Evolutionary conservation across 2,888 invertebrate genomes (phyloP).

Genomic region (Drosophila gaucha): DNA sequence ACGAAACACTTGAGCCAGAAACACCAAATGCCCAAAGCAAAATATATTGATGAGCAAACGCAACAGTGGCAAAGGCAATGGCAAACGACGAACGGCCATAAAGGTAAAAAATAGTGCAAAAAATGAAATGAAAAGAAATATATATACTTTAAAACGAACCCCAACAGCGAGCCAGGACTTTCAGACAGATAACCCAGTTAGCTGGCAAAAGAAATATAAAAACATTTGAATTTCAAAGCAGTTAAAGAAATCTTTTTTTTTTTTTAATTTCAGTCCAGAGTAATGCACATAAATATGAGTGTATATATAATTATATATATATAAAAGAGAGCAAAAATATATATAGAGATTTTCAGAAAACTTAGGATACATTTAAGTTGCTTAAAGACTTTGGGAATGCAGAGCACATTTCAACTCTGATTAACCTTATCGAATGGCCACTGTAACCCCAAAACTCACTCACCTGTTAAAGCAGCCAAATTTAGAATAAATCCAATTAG

Average conservation of each 20-base stretch:
- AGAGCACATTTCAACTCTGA: background rate
- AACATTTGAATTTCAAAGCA: slow-evolving; percentile 13
- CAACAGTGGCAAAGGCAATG: slow-evolving; percentile 13
- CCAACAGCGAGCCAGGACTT: background rate
- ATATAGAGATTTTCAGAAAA: no score
- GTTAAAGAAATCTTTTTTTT: background rate
- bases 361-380: no score
- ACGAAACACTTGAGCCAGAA: slow-evolving; percentile 58
- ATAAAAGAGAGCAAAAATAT: background rate
- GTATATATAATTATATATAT: background rate
- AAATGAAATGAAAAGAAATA: slow-evolving; percentile 27
- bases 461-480: slow-evolving; percentile 84
- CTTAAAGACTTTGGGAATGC: background rate
- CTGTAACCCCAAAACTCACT: slow-evolving; percentile 53
- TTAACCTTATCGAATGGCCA: background rate
- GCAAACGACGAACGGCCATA: slow-evolving; percentile 3
- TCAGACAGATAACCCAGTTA: slow-evolving; percentile 15
- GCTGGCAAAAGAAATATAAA: no score
- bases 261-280: background rate
- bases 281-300: background rate
- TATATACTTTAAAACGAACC: background rate
- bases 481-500: slow-evolving; percentile 84
- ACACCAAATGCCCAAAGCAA: slow-evolving; percentile 37
- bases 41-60: slow-evolving; percentile 24
- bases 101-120: background rate